A percentile compares a stretch with the other conserved stretches of the same genome.
Evolutionary conservation across 2,113 vertebrate genomes (phyloP).

Genomic region (Psilopsiagon aymara): DNA sequence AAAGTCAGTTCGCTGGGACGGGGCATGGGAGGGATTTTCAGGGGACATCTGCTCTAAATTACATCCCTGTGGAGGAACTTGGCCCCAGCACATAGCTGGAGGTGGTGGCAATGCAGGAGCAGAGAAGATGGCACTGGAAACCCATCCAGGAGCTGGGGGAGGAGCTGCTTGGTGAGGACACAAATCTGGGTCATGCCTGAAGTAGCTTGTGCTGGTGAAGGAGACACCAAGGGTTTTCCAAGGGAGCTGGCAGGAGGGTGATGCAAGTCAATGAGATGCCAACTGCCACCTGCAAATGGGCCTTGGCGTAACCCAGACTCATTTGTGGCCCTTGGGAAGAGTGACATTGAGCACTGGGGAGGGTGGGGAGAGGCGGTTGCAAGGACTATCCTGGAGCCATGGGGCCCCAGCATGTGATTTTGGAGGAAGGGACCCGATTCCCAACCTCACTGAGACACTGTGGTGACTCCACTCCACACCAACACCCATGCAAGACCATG

Average conservation of each 20-base stretch:
- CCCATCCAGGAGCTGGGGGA: not conserved
- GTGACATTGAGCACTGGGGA: not conserved
- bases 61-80: not conserved
- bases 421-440: not conserved
- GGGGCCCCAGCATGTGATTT: not conserved
- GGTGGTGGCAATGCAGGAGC: not conserved
- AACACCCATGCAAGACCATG: fast-evolving
- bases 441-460: not conserved
- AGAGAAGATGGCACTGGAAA: not conserved
- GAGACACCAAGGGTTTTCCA: not conserved
- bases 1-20: not conserved
- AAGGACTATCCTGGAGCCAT: not conserved
- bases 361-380: not conserved
- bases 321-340: not conserved
- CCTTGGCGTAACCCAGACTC: not conserved
- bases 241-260: not conserved
- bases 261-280: not conserved
- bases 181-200: not conserved
- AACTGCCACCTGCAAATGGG: not conserved
- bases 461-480: not conserved
- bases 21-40: not conserved
- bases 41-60: not conserved
- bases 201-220: not conserved
- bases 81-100: not conserved
- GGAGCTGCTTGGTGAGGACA: not conserved